These are phyloP conservation scores for Phylloscopus trochilus DNA, from an alignment of 2,113 vertebrate species.

Conservation along the genomic window DNA sequence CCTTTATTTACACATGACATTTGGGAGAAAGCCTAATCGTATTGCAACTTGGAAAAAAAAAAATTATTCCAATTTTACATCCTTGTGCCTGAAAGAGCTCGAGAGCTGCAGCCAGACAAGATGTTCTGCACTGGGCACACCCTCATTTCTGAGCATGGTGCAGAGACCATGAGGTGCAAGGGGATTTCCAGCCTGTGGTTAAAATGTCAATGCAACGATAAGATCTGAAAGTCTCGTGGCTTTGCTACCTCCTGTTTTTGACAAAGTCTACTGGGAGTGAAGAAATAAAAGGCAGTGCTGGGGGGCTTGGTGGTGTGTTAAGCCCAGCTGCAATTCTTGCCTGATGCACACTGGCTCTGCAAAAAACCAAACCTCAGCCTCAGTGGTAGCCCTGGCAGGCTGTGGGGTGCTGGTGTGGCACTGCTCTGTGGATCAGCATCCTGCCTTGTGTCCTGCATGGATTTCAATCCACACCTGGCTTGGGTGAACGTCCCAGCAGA, in stretches of 20 bases:
- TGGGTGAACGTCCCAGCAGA: neutral
- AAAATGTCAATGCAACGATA: neutral
- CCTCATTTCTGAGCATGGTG: rapidly evolving
- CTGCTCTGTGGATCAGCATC: neutral
- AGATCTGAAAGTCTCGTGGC: neutral
- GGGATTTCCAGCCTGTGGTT: neutral
- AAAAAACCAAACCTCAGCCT: neutral
- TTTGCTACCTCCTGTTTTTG: neutral
- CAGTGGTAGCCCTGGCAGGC: neutral
- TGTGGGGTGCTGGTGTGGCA: rapidly evolving
- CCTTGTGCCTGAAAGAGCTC: neutral
- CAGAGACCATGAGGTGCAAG: neutral
- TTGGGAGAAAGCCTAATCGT: neutral
- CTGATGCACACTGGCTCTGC: neutral
- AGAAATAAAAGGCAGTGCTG: neutral
- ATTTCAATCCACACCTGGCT: neutral
- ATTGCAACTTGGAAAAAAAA: neutral
- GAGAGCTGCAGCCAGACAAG: neutral
- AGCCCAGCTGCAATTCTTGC: too few relatives aligned
- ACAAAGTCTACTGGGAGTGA: neutral
- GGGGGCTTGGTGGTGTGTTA: neutral
- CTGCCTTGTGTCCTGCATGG: neutral
- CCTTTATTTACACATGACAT: neutral
- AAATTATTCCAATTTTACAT: neutral
- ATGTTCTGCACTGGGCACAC: neutral